These are phyloP conservation scores for Lutjanus campechanus DNA, from an alignment of 2,797 vertebrate genomes.

Conservation along the genomic window DNA sequence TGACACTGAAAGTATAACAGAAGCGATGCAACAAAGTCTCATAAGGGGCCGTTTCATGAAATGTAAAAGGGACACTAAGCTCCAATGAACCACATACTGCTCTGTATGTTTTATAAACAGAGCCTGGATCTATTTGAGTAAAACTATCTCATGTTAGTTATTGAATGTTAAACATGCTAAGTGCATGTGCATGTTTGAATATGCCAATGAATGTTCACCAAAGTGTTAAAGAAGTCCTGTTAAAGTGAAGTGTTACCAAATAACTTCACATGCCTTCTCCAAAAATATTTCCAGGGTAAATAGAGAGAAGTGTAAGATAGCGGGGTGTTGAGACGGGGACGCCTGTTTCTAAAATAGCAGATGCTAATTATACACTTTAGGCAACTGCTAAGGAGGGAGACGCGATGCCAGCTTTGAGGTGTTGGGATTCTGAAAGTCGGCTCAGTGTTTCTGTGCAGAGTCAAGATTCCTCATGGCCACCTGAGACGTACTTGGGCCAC, in stretches of 20 bases:
- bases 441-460: slow-evolving; percentile 63
- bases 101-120: not conserved
- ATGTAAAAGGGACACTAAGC: slow-evolving; percentile 51
- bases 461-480: slow-evolving; percentile 60
- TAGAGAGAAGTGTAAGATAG: slow-evolving; percentile 75
- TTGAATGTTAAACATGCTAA: not conserved
- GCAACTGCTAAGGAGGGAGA: slow-evolving; percentile 80
- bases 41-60: slow-evolving; percentile 36
- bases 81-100: slow-evolving; percentile 33
- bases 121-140: not conserved
- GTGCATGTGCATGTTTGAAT: slow-evolving; percentile 3
- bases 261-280: slow-evolving; percentile 60
- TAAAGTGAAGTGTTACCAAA: slow-evolving; percentile 39
- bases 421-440: slow-evolving; percentile 73
- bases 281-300: slow-evolving; percentile 72
- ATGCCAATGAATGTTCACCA: not conserved
- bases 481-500: slow-evolving; percentile 53
- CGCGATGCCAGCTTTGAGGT: slow-evolving; percentile 72
- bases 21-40: slow-evolving; percentile 59
- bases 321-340: slow-evolving; percentile 74
- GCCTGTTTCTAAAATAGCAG: slow-evolving; percentile 81
- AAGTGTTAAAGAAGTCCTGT: slow-evolving; percentile 24
- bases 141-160: not conserved
- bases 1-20: slow-evolving; percentile 60
- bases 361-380: slow-evolving; percentile 84